phyloP scores from a whole-genome alignment of 2,113 vertebrate genomes.

The Notechis scutatus region DNA sequence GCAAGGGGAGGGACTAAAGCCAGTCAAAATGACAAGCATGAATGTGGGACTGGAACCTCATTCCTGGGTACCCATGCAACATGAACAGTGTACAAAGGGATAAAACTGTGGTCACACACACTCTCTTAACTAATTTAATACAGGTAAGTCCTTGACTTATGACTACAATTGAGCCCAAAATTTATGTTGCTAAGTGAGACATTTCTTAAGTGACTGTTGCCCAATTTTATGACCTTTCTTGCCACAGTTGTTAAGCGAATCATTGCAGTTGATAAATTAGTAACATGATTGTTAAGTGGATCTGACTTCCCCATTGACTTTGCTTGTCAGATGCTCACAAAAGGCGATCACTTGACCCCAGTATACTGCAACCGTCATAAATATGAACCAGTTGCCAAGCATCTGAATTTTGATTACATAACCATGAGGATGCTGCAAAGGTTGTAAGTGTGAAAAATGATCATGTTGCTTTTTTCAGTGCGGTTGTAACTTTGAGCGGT shows the following conservation, averaged over 20 bases:
- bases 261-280: not conserved
- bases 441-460: not conserved
- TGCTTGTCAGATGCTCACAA: not conserved
- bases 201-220: not conserved
- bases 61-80: not conserved
- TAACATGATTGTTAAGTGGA: not conserved
- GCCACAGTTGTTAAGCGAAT: not conserved
- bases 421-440: not conserved
- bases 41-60: not conserved
- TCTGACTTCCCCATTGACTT: not conserved
- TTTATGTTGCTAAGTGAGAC: not conserved
- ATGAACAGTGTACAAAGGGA: not conserved
- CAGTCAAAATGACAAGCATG: not conserved
- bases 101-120: not conserved
- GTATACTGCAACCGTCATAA: not conserved
- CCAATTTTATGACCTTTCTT: not conserved
- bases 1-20: not conserved
- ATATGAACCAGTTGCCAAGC: not conserved
- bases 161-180: not conserved
- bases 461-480: not conserved
- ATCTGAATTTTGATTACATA: not conserved
- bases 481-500: not conserved
- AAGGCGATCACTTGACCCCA: not conserved
- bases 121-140: not conserved
- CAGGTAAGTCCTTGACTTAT: not conserved